Evolutionary conservation across 2,797 vertebrate genomes (phyloP).

Genomic region (Cetoscarus ocellatus): DNA sequence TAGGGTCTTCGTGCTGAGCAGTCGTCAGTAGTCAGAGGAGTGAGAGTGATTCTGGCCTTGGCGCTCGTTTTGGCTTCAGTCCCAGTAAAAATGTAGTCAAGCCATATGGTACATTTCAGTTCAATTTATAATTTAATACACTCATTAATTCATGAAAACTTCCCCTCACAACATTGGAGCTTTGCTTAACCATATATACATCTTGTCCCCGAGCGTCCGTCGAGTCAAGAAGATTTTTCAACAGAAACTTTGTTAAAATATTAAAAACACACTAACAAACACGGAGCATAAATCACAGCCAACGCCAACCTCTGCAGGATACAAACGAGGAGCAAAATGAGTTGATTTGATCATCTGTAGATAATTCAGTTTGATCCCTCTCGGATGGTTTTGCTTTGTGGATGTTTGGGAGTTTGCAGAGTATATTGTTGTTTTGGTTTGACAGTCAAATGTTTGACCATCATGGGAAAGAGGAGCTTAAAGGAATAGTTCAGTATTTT

Average conservation of each 20-base stretch:
- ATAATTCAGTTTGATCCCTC: background rate
- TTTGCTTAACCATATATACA: background rate
- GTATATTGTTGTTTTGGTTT: too few species aligned
- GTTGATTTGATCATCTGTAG: slow-evolving; percentile 10
- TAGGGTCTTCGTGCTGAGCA: background rate
- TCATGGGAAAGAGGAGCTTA: too few species aligned
- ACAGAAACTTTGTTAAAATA: too few species aligned
- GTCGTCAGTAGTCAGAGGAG: background rate
- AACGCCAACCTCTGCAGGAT: background rate
- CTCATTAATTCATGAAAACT: background rate
- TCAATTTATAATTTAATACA: background rate
- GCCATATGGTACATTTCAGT: background rate
- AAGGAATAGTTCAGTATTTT: too few species aligned
- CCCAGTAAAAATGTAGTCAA: background rate
- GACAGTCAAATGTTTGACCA: too few species aligned
- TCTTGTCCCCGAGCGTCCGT: too few species aligned
- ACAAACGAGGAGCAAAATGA: background rate
- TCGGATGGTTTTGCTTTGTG: background rate
- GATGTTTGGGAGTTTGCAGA: background rate
- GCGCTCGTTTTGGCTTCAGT: background rate
- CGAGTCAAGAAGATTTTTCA: too few species aligned
- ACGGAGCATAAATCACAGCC: background rate
- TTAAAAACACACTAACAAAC: background rate
- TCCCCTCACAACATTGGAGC: background rate
- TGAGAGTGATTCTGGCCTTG: background rate